Conservation (phyloP, 2,113 vertebrate species). For the Eptatretus burgeri region DNA sequence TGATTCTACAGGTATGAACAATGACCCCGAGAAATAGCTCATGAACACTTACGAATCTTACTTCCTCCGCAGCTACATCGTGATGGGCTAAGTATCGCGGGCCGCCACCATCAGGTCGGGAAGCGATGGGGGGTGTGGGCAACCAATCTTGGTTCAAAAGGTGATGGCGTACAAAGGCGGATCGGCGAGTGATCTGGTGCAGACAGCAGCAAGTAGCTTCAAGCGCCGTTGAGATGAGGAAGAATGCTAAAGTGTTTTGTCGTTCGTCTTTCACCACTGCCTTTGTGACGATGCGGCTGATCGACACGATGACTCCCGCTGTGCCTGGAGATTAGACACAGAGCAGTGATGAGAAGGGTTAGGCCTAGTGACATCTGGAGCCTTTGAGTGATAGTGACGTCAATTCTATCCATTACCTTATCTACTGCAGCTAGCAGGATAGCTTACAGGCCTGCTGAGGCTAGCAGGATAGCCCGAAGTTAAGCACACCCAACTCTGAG, state of each 20-base stretch:
- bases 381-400: too few species aligned
- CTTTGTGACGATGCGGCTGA: constrained; percentile 91
- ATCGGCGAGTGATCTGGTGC: constrained; percentile 52
- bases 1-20: too few species aligned
- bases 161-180: constrained; percentile 48
- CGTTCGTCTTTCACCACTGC: constrained; percentile 48
- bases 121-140: background rate
- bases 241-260: constrained; percentile 79
- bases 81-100: constrained; percentile 52
- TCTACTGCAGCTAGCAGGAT: too few species aligned
- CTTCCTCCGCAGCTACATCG: constrained; percentile 42
- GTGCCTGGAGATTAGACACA: constrained; percentile 28
- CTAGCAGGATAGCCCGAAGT: too few species aligned
- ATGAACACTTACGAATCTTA: constrained; percentile 46
- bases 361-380: background rate
- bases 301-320: constrained; percentile 66
- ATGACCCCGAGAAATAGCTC: too few species aligned
- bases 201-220: constrained; percentile 72
- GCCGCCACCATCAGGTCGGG: constrained; percentile 12
- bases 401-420: too few species aligned
- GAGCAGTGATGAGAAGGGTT: background rate
- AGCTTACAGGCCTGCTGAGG: too few species aligned
- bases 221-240: constrained; percentile 60
- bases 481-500: too few species aligned
- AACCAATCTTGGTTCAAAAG: constrained; percentile 18